Percentiles rank a stretch among this genome's conserved stretches.
phyloP scores from a whole-genome alignment of 2,113 vertebrate genomes.

The Callaeas wilsoni region DNA sequence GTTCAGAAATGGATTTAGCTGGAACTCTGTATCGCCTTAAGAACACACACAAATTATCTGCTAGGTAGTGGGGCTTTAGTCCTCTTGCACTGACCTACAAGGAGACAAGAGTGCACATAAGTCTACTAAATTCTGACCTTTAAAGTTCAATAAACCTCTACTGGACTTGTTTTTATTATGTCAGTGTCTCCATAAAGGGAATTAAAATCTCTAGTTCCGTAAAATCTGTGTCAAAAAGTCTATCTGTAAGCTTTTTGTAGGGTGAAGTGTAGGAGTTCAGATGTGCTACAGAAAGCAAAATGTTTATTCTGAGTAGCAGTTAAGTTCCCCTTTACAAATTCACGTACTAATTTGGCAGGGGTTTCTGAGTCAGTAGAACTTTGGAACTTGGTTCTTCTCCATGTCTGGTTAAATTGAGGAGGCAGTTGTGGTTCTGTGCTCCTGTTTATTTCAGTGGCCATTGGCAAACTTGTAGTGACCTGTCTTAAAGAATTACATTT shows the following conservation, averaged over 20 bases:
- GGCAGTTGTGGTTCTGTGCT: background rate
- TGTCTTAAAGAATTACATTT: background rate
- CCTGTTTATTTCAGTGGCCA: background rate
- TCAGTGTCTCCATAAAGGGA: background rate
- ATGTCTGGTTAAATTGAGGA: background rate
- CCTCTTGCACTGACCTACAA: background rate
- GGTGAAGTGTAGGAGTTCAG: background rate
- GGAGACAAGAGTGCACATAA: rapidly evolving
- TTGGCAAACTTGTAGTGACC: background rate
- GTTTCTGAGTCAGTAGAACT: background rate
- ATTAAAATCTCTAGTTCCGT: background rate
- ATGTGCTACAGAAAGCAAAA: background rate
- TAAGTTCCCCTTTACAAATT: background rate
- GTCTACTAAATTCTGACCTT: background rate
- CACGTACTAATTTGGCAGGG: background rate
- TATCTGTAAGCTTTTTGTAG: background rate
- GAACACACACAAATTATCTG: background rate
- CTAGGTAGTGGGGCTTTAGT: background rate
- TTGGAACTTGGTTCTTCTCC: background rate
- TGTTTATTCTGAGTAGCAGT: background rate
- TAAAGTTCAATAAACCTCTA: background rate
- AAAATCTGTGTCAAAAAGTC: background rate
- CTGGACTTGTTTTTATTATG: background rate
- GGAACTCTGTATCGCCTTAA: background rate
- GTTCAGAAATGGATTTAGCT: background rate